Evolutionary conservation across 2,888 invertebrate species (phyloP).

Genomic region (Homarus gammarus): DNA sequence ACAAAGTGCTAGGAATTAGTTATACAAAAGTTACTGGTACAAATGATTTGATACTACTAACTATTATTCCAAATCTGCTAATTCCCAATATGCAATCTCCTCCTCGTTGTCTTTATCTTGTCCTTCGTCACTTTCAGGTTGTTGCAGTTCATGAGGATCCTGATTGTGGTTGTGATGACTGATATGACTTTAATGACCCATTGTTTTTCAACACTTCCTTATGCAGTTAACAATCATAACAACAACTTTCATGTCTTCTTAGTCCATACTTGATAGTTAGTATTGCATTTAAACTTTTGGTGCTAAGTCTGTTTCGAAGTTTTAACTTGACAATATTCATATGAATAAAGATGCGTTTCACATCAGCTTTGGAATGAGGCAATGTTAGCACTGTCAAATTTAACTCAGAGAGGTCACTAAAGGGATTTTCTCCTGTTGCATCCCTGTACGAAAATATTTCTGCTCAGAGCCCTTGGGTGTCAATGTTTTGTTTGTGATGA

Average conservation of each 20-base stretch:
- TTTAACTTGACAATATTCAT: conserved; percentile 22
- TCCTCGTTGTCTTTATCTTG: not conserved
- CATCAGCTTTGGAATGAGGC: conserved; percentile 38
- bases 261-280: conserved; percentile 26
- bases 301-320: conserved; percentile 13
- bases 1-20: too few relatives aligned
- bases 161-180: not conserved
- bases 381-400: conserved; percentile 9
- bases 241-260: conserved; percentile 11
- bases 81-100: conserved; percentile 4
- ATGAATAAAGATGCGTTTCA: conserved; percentile 34
- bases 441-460: conserved; percentile 31
- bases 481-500: not conserved
- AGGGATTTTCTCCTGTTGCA: conserved; percentile 41
- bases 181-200: conserved; percentile 4
- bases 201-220: not conserved
- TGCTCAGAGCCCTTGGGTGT: not conserved
- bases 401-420: conserved; percentile 1
- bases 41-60: too few relatives aligned
- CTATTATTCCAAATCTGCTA: conserved; percentile 10
- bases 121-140: too few relatives aligned
- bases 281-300: conserved; percentile 11
- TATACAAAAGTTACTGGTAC: too few relatives aligned
- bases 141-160: too few relatives aligned
- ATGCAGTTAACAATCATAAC: conserved; percentile 16